A percentile compares a stretch with the other conserved stretches of the same genome.
Conservation (phyloP, 2,113 vertebrate genomes). For the Psilopogon haemacephalus region DNA sequence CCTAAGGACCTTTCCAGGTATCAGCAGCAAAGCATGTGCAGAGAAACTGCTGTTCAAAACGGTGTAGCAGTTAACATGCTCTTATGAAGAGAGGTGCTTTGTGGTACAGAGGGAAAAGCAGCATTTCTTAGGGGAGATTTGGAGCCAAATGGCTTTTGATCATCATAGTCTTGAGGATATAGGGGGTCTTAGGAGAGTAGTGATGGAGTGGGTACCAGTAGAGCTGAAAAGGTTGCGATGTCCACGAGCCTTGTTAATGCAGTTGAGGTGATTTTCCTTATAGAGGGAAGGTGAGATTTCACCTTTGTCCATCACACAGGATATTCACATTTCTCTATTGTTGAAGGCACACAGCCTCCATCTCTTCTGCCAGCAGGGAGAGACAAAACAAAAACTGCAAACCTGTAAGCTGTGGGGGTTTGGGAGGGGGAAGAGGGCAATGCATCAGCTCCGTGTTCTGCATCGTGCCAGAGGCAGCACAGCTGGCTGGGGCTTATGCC, state of each 20-base stretch:
- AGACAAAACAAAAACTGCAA: background rate
- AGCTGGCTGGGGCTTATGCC: background rate
- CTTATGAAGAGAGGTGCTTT: background rate
- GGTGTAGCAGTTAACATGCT: accelerated
- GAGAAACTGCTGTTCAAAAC: background rate
- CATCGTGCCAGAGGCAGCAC: accelerated
- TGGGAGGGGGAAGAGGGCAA: background rate
- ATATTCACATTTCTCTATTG: background rate
- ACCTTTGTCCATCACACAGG: background rate
- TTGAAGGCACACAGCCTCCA: background rate
- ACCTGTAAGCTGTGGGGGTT: background rate
- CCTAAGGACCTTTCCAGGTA: background rate
- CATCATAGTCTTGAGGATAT: background rate
- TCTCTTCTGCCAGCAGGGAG: background rate
- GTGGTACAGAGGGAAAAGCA: background rate
- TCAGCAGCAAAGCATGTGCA: background rate
- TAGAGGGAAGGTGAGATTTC: background rate
- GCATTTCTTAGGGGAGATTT: background rate
- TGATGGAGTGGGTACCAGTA: background rate
- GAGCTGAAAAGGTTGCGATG: background rate
- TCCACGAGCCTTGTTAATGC: background rate
- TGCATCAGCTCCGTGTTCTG: accelerated
- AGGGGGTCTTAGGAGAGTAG: background rate
- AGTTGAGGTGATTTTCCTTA: background rate
- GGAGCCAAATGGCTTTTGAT: background rate